These are phyloP conservation scores for Gorsachius magnificus DNA, from an alignment of 2,797 vertebrate genomes.

Conservation along the genomic window DNA sequence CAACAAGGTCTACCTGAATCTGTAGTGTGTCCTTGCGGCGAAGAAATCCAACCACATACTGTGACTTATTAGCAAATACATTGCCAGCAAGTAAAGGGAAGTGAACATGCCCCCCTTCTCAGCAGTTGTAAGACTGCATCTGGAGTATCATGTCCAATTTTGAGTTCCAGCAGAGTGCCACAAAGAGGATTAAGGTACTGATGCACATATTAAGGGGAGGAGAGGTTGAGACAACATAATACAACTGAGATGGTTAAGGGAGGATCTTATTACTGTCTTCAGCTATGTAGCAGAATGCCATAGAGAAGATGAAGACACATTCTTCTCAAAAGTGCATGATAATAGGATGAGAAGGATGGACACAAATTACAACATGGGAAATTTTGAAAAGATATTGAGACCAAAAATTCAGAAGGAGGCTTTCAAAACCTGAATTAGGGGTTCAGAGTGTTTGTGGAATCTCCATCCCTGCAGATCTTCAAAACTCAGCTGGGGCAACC, in stretches of 20 bases:
- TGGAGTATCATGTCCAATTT: not conserved
- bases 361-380: not conserved
- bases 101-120: fast-evolving
- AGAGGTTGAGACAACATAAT: not conserved
- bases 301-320: not conserved
- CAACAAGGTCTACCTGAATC: not conserved
- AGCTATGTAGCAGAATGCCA: not conserved
- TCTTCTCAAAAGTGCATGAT: not conserved
- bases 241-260: not conserved
- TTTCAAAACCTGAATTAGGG: not conserved
- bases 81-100: not conserved
- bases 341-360: not conserved
- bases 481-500: not conserved
- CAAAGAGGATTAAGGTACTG: not conserved
- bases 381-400: not conserved
- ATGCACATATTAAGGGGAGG: not conserved
- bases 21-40: not conserved
- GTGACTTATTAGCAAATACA: not conserved
- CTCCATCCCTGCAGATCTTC: not conserved
- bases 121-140: not conserved
- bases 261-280: not conserved
- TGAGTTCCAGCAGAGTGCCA: not conserved
- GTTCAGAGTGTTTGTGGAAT: not conserved
- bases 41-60: not conserved
- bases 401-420: not conserved